Percentiles rank a stretch among this genome's conserved stretches.
These are phyloP conservation scores for Bathynomus jamesi DNA, from an alignment of 1,140 invertebrate species.

Conservation along the genomic window DNA sequence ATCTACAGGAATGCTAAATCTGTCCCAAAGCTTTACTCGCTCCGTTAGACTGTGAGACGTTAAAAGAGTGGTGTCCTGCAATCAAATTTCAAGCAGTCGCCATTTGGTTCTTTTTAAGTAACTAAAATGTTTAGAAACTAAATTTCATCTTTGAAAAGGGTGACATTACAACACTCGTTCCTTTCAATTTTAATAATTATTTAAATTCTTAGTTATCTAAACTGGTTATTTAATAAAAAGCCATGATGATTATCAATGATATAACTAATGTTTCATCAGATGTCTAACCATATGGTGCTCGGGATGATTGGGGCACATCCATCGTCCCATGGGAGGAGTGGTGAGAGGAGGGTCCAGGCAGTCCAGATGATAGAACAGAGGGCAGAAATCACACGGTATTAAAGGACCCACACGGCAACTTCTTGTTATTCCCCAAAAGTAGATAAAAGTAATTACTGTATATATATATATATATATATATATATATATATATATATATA, in stretches of 20 bases:
- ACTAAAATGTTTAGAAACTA: too few relatives aligned
- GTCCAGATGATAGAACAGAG: slow-evolving; percentile 80
- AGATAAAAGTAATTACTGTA: too few relatives aligned
- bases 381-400: slow-evolving; percentile 88
- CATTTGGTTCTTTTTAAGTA: too few relatives aligned
- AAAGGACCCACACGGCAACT: slow-evolving; percentile 73
- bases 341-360: slow-evolving; percentile 87
- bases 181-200: too few relatives aligned
- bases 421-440: slow-evolving; percentile 43
- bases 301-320: slow-evolving; percentile 96
- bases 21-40: slow-evolving; percentile 74
- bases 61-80: slow-evolving; percentile 69
- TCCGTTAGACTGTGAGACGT: slow-evolving; percentile 71
- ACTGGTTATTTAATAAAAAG: too few relatives aligned
- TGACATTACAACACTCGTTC: too few relatives aligned
- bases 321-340: slow-evolving; percentile 70
- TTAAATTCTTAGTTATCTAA: too few relatives aligned
- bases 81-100: background rate
- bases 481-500: slow-evolving; percentile 1
- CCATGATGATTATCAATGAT: too few relatives aligned
- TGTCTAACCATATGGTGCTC: slow-evolving; percentile 58
- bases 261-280: too few relatives aligned
- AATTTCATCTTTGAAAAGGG: too few relatives aligned
- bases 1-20: slow-evolving; percentile 65
- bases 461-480: background rate